phyloP scores from a whole-genome alignment of 2,113 vertebrate genomes.

The Colossoma macropomum region DNA sequence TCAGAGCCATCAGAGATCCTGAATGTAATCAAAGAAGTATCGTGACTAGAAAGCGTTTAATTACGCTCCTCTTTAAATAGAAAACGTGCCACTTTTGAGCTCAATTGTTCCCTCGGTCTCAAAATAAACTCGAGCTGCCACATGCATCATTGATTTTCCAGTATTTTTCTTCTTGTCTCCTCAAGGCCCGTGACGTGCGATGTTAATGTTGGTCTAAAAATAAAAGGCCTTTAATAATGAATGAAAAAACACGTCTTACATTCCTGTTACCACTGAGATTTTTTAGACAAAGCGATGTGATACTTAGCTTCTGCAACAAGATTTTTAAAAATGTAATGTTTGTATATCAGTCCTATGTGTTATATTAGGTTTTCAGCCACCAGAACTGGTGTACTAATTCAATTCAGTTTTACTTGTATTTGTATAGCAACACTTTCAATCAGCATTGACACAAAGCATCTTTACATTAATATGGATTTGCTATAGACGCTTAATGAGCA shows the following conservation, averaged over 20 bases:
- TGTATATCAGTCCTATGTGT: too few species aligned
- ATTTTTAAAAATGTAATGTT: neutral
- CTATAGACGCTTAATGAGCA: too few species aligned
- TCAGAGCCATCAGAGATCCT: slow-evolving; percentile 5
- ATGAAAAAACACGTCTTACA: neutral
- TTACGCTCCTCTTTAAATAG: neutral
- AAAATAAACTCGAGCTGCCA: neutral
- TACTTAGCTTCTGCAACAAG: neutral
- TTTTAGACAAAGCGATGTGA: too few species aligned
- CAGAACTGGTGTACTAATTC: too few species aligned
- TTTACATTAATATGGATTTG: too few species aligned
- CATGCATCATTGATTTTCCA: neutral
- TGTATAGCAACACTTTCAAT: too few species aligned
- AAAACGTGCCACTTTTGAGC: neutral
- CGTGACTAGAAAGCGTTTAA: neutral
- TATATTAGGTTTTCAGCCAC: too few species aligned
- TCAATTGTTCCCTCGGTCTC: neutral
- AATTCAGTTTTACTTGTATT: too few species aligned
- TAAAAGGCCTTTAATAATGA: neutral
- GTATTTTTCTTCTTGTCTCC: neutral
- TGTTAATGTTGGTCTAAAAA: neutral
- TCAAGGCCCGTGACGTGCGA: neutral
- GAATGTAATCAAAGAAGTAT: neutral
- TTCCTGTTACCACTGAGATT: neutral
- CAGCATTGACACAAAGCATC: too few species aligned